Evolutionary conservation across 92 coral and sea anemone species (phyloP).

Genomic region (Palythoa caribaeorum): DNA sequence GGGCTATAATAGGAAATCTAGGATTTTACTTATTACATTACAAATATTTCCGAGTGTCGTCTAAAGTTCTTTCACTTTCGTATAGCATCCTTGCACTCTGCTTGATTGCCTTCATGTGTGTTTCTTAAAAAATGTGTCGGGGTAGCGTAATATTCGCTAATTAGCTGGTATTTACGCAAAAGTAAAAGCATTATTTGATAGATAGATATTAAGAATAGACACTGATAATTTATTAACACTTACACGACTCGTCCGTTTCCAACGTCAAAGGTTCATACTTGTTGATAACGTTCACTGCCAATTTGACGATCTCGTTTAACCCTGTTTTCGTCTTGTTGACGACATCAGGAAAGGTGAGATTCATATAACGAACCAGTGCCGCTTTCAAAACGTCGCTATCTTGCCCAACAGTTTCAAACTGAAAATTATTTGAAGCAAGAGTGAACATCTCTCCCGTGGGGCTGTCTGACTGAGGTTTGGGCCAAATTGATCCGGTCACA

Average conservation of each 20-base stretch:
- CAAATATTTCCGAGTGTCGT: too few relatives aligned
- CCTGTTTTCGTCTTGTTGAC: conserved; percentile 32
- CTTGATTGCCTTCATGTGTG: too few relatives aligned
- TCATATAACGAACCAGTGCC: conserved; percentile 73
- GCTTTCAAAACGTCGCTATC: conserved; percentile 77
- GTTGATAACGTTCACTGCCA: conserved; percentile 66
- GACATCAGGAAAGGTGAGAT: conserved; percentile 83
- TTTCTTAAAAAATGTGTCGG: too few relatives aligned
- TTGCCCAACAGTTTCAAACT: conserved; percentile 64
- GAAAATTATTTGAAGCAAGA: conserved; percentile 64
- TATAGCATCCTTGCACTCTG: too few relatives aligned
- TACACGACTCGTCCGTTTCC: conserved; percentile 92
- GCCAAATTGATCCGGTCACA: conserved; percentile 83
- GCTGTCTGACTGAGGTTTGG: conserved; percentile 85
- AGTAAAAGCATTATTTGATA: background rate
- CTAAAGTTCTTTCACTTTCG: too few relatives aligned
- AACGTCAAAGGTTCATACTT: conserved; percentile 75
- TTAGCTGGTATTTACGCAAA: background rate
- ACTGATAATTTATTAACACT: conserved; percentile 31
- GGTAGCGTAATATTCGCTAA: background rate
- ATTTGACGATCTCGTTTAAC: conserved; percentile 58
- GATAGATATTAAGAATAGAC: background rate
- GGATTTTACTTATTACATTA: too few relatives aligned
- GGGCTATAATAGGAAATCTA: too few relatives aligned
- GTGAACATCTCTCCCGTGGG: conserved; percentile 60